These are phyloP conservation scores for Oreonectes daqikongensis DNA, from an alignment of 2,797 vertebrate species.

Conservation along the genomic window DNA sequence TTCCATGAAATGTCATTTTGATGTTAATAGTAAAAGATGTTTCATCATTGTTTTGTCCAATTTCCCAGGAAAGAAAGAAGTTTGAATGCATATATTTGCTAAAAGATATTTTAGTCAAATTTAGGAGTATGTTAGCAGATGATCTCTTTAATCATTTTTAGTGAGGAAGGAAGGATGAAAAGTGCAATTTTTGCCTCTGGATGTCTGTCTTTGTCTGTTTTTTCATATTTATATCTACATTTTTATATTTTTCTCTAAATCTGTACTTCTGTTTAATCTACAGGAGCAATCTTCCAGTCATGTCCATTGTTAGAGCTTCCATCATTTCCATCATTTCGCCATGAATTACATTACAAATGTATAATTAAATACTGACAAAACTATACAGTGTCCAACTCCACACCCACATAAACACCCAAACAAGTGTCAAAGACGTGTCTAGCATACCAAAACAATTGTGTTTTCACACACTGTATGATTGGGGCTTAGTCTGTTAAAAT, in stretches of 20 bases:
- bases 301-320: conserved; percentile 1
- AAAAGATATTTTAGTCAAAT: neutral
- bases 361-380: conserved; percentile 8
- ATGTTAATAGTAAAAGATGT: neutral
- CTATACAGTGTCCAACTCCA: conserved; percentile 30
- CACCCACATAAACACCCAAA: conserved; percentile 15
- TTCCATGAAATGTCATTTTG: neutral
- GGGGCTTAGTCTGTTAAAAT: conserved; percentile 43
- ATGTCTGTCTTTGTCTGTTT: neutral
- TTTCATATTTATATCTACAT: conserved; percentile 22
- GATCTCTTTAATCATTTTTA: conserved; percentile 1
- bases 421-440: conserved; percentile 8
- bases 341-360: neutral
- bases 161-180: neutral
- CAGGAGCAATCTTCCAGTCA: neutral
- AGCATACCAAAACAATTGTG: conserved; percentile 8
- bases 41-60: neutral
- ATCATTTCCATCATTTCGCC: too few species aligned
- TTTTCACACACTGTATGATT: conserved; percentile 24
- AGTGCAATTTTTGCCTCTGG: neutral
- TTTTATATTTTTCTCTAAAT: neutral
- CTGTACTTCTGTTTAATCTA: neutral
- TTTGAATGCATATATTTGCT: neutral
- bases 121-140: neutral
- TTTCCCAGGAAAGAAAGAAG: neutral